Percentiles rank a stretch among this genome's conserved stretches.
Conservation (phyloP, 2,888 invertebrate genomes). For the Lingula anatina region DNA sequence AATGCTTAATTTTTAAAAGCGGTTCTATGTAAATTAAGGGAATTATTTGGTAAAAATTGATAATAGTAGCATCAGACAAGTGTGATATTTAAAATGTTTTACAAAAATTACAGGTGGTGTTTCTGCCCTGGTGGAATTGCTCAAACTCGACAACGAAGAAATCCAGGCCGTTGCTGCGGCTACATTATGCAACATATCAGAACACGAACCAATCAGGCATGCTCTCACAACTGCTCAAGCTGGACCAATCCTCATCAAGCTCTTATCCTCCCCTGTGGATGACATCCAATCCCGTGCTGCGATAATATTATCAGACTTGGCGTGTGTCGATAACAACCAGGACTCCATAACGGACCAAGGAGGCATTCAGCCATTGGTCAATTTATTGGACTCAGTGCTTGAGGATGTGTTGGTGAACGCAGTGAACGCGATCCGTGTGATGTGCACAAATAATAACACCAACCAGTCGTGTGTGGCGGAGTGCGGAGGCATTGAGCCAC, state of each 20-base stretch:
- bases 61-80: too few species aligned
- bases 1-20: too few species aligned
- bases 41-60: too few species aligned
- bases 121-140: conserved; percentile 37
- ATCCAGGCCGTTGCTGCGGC: conserved; percentile 46
- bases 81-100: too few species aligned
- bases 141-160: conserved; percentile 37
- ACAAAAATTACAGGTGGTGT: conserved; percentile 33
- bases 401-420: conserved; percentile 51
- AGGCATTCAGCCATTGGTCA: conserved; percentile 40
- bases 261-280: conserved; percentile 38
- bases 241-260: conserved; percentile 39
- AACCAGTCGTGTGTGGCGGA: conserved; percentile 46
- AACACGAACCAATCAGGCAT: conserved; percentile 35
- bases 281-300: conserved; percentile 49
- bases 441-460: conserved; percentile 35
- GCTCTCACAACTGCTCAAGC: conserved; percentile 39
- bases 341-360: conserved; percentile 33
- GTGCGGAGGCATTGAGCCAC: conserved; percentile 37
- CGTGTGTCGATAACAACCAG: conserved; percentile 43
- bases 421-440: conserved; percentile 48
- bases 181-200: conserved; percentile 50
- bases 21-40: too few species aligned
- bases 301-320: conserved; percentile 49
- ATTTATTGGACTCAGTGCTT: conserved; percentile 41